Percentiles rank a stretch among this genome's conserved stretches.
phyloP scores from a whole-genome alignment of 64 coral and sea anemone species.

The Stichodactyla mertensii region DNA sequence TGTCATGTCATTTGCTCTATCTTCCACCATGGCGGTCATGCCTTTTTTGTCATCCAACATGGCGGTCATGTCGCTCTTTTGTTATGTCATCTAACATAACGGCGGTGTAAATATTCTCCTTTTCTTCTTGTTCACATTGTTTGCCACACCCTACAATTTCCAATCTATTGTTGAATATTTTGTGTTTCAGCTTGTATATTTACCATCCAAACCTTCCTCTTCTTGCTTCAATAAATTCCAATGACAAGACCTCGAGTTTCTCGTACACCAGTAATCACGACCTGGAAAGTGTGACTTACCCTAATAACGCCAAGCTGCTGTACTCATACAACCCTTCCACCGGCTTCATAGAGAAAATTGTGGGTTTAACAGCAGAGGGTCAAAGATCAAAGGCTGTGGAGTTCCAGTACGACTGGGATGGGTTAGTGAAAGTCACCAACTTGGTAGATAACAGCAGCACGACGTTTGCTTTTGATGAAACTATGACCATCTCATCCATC shows the following conservation, averaged over 20 bases:
- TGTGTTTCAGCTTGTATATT: slow-evolving; percentile 46
- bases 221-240: slow-evolving; percentile 39
- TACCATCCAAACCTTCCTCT: slow-evolving; percentile 18
- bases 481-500: slow-evolving; percentile 14
- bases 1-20: too few species aligned
- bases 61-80: not conserved
- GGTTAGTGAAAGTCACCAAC: slow-evolving; percentile 29
- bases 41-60: too few species aligned
- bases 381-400: slow-evolving; percentile 16
- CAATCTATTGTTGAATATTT: too few species aligned
- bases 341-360: slow-evolving; percentile 38
- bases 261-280: slow-evolving; percentile 43
- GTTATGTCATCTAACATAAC: too few species aligned
- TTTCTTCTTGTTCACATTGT: too few species aligned
- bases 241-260: slow-evolving; percentile 39
- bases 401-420: slow-evolving; percentile 69
- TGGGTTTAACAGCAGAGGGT: slow-evolving; percentile 40
- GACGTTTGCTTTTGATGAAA: slow-evolving; percentile 39
- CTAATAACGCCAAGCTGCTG: slow-evolving; percentile 22
- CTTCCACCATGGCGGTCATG: too few species aligned
- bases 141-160: too few species aligned
- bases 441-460: slow-evolving; percentile 15
- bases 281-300: slow-evolving; percentile 60
- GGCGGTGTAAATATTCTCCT: too few species aligned
- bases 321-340: slow-evolving; percentile 50